Conservation (phyloP, 2,113 vertebrate species). For the Raja brachyura region DNA sequence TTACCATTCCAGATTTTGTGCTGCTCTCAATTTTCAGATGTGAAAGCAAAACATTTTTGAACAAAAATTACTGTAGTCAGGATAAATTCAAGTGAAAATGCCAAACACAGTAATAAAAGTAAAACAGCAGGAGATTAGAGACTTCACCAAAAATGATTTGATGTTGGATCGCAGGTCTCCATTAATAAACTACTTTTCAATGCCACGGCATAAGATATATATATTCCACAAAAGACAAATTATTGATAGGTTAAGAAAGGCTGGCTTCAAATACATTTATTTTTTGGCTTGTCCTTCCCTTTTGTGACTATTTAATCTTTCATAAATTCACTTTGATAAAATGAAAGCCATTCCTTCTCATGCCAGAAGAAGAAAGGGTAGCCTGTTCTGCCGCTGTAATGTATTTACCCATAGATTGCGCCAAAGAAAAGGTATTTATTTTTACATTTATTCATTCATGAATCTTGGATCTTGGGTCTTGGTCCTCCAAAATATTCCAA, state of each 20-base stretch:
- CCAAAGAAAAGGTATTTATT: too few relatives aligned
- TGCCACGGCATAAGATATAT: neutral
- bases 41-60: neutral
- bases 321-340: neutral
- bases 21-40: neutral
- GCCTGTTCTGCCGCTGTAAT: neutral
- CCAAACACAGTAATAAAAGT: neutral
- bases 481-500: too few relatives aligned
- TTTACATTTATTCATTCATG: too few relatives aligned
- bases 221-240: neutral
- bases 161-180: neutral
- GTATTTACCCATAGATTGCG: too few relatives aligned
- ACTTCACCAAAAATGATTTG: neutral
- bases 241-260: neutral
- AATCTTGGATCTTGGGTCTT: too few relatives aligned
- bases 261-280: neutral
- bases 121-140: neutral
- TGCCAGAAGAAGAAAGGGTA: neutral
- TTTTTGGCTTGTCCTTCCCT: neutral
- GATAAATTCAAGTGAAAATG: slow-evolving; percentile 15
- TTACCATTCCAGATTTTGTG: neutral
- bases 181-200: neutral
- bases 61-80: neutral
- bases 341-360: neutral
- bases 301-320: neutral